Base-by-base conservation (phyloP, 2,113 vertebrate genomes). In the Tapirus terrestris region DNA sequence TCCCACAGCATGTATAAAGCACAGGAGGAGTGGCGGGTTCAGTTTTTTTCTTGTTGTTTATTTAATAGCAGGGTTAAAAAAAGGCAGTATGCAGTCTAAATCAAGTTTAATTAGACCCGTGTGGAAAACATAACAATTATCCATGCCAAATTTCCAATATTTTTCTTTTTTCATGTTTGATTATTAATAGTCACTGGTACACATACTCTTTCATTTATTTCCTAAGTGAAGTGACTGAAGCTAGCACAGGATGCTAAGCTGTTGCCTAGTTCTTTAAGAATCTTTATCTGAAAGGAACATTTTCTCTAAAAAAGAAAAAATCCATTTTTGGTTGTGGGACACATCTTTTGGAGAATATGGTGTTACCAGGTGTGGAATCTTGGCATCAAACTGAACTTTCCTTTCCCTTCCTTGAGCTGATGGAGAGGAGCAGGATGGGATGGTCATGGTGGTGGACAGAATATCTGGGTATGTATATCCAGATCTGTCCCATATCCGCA, bases 31-130 rank as follows among this genome's bases (percentile, higher is more conserved):
- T 85, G 73, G 29, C 85, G 94, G 53, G 75, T 96, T 68, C 27
- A 86, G 48, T n/a, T 95, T 89, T 75, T 79, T 85, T 61, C 36
- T 83, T 91, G 8, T 85, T 82, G 43, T 94, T 94, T 94, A 68
- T 97, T 95, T 95, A 96, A 86, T 94, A 96, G n/a, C 72, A 93
- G 85, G 73, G 68, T 95, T 96, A 7, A 72, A 84, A 95, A 97
- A 97, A 76, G 87, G 20, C 65, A 75, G 23, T 29, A 53, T 79
- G 36, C 25, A 29, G 43, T 76, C 88, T 97, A 97, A 97, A 93
- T 97, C 88, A 97, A 88, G 51, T 96, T 97, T 97, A 97, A 97
- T 97, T 97, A 97, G 81, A 97, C 93, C 67, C 21, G 0, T 63
- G 58, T 93, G 67, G 76, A 89, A 96, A 94, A 91, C 92, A 73